These are phyloP conservation scores for Apostichopus leukothele DNA, from an alignment of 53 echinoderm and acorn worm genomes.

Conservation along the genomic window DNA sequence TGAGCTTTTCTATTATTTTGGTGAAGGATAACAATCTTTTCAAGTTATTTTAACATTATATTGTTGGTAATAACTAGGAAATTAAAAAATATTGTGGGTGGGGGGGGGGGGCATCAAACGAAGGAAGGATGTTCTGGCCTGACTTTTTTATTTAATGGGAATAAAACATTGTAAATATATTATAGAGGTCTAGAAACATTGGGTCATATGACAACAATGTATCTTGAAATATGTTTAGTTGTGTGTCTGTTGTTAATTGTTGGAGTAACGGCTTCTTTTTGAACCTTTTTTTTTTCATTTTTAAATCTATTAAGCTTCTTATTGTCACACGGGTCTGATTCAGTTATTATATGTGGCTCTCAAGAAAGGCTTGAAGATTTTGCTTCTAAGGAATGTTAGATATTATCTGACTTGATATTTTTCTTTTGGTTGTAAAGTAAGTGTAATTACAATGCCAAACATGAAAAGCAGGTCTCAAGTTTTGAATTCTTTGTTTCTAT, in stretches of 20 bases:
- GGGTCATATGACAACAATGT: not conserved
- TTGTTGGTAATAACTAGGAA: too few relatives aligned
- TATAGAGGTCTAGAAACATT: not conserved
- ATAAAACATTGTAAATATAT: not conserved
- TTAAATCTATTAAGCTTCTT: conserved; percentile 28
- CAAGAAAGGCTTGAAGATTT: conserved; percentile 14
- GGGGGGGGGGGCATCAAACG: too few relatives aligned
- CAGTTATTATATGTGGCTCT: conserved; percentile 43
- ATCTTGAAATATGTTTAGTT: conserved; percentile 17
- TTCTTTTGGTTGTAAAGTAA: conserved; percentile 46
- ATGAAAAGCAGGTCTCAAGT: conserved; percentile 42
- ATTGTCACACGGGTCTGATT: conserved; percentile 38
- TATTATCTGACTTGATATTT: conserved; percentile 24
- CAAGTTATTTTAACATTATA: too few relatives aligned
- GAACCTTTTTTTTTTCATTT: not conserved
- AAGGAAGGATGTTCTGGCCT: too few relatives aligned
- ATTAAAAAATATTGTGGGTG: too few relatives aligned
- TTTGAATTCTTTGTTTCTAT: not conserved
- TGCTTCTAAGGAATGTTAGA: conserved; percentile 44
- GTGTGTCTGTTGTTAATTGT: conserved; percentile 34
- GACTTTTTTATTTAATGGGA: too few relatives aligned
- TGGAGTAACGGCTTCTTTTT: conserved; percentile 4
- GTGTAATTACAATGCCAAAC: conserved; percentile 43
- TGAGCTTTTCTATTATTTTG: too few relatives aligned
- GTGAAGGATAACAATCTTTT: too few relatives aligned